Evolutionary conservation across 2,888 invertebrate species (phyloP), one percentile per base, ranked within the genome.

Genomic region (Clanis bilineata): DNA sequence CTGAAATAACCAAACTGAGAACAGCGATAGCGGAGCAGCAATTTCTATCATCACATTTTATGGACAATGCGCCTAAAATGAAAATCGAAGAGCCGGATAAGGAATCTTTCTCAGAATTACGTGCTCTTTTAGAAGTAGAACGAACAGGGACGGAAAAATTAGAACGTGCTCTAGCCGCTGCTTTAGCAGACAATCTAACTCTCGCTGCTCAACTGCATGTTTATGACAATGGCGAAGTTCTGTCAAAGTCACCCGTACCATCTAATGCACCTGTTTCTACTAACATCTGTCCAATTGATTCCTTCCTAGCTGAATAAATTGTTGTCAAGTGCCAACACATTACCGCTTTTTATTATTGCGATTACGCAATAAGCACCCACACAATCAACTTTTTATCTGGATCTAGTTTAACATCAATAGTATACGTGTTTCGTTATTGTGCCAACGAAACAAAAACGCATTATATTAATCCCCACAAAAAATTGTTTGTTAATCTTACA

Each of bases 271-370:
- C 28, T 41, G 67, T 2, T 75, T 39, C 75, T 4, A 82, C 75
- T 3, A 82, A 82, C 55, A 81, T 85, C 59, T 82, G 80, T 58
- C 83, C 87, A 0, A 85, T 92, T 57, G 88, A 90, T 66, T 83
- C 81, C 6, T 91, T 91, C 64, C 77, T 92, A 61, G 89, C 90
- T 56, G 89, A 91, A 57, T 88, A 80, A 77, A 59, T 54, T 55
- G 47, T 23, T 58, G 0, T 36, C 7, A 39, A 55, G 9, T 54
- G 38, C 12, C 12, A 43, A 22, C 38, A 23, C 15, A 38, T 51
- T 18, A 18, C 43, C 12, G 44, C n/a, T 28, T 57, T 47, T 45
- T 28, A n/a, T 22, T 36, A 47, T 18, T 12, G 0, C 21, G 22
- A 15, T 12, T 36, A 28, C n/a, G 7, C 15, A 9, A 18, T 18